Conservation (phyloP, 2,113 vertebrate species). For the Tonatia bakeri region DNA sequence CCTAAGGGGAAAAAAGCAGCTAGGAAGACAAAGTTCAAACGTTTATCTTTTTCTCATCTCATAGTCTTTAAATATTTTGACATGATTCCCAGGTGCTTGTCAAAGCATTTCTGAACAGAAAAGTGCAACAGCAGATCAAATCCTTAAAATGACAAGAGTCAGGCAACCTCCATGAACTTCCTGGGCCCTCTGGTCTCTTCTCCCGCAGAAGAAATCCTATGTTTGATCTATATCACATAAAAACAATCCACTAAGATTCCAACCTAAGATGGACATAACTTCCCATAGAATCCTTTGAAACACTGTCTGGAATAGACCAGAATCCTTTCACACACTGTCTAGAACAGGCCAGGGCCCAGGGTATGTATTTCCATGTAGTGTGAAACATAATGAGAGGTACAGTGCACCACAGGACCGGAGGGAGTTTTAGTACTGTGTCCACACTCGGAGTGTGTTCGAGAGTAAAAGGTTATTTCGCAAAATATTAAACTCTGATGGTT, state of each 20-base stretch:
- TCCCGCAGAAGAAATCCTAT: background rate
- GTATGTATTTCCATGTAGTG: background rate
- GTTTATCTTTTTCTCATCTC: constrained; percentile 7
- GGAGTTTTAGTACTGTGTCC: background rate
- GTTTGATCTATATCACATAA: constrained; percentile 15
- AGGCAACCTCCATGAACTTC: background rate
- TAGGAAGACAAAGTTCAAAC: background rate
- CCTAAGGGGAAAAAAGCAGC: background rate
- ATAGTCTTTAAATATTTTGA: constrained; percentile 64
- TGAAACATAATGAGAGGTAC: background rate
- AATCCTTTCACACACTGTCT: background rate
- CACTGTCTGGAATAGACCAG: background rate
- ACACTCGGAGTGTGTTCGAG: background rate
- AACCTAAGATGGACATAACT: background rate
- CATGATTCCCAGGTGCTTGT: constrained; percentile 56
- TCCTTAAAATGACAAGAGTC: constrained; percentile 19
- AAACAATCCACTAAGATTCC: background rate
- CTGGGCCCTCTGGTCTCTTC: background rate
- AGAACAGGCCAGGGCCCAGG: background rate
- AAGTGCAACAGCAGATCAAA: constrained; percentile 45
- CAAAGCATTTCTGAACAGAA: constrained; percentile 8
- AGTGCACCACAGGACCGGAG: rapidly evolving
- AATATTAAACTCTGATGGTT: background rate
- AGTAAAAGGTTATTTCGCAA: background rate
- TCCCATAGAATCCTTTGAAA: background rate